A percentile compares a stretch with the other conserved stretches of the same genome.
Conservation (phyloP, 2,113 vertebrate genomes). For the Hucho hucho region DNA sequence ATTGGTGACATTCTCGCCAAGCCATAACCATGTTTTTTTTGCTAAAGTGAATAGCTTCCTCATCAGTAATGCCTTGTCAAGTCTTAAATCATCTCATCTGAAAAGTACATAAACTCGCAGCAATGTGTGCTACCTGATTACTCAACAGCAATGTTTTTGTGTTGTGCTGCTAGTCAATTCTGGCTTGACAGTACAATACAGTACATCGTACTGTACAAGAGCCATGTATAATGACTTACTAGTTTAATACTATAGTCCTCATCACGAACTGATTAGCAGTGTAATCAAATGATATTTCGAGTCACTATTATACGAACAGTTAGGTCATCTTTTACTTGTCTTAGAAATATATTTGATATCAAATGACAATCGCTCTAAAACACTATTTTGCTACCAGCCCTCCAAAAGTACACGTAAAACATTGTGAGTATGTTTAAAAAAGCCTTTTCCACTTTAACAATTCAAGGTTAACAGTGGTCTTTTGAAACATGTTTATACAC, state of each 20-base stretch:
- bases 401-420: conserved; percentile 63
- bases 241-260: conserved; percentile 47
- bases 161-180: conserved; percentile 59
- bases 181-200: conserved; percentile 55
- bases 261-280: conserved; percentile 50
- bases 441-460: conserved; percentile 68
- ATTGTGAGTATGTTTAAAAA: conserved; percentile 57
- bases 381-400: conserved; percentile 67
- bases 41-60: conserved; percentile 64
- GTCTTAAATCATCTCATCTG: conserved; percentile 47
- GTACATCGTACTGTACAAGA: conserved; percentile 68
- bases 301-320: conserved; percentile 47
- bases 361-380: conserved; percentile 72
- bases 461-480: conserved; percentile 63
- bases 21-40: conserved; percentile 41
- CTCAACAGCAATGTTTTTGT: conserved; percentile 71
- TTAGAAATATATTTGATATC: conserved; percentile 60
- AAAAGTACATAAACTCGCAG: conserved; percentile 71
- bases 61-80: conserved; percentile 53
- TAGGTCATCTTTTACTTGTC: conserved; percentile 29
- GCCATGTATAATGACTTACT: conserved; percentile 47
- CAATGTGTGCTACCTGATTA: conserved; percentile 81
- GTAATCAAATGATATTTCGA: conserved; percentile 39
- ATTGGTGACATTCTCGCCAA: conserved; percentile 64
- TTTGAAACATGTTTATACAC: conserved; percentile 73